Evolutionary conservation across 2,797 vertebrate genomes (phyloP).

Genomic region (Ciconia nigra): DNA sequence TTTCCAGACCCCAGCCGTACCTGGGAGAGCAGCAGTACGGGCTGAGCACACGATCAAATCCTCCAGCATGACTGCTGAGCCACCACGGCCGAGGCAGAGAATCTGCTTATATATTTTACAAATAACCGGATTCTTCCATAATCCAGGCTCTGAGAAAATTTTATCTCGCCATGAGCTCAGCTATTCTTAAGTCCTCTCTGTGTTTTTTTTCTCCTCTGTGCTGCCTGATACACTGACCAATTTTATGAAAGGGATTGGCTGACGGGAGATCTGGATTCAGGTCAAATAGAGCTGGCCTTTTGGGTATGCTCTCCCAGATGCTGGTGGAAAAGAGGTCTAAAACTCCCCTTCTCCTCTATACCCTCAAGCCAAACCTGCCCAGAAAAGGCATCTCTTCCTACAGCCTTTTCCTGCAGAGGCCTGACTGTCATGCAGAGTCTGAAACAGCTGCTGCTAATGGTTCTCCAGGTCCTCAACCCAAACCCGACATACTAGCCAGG

Average conservation of each 20-base stretch:
- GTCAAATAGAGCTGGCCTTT: not conserved
- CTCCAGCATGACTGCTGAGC: not conserved
- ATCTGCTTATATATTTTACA: constrained; percentile 54
- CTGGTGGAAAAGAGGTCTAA: not conserved
- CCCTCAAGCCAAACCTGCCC: not conserved
- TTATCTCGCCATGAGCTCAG: constrained; percentile 43
- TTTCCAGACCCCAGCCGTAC: not conserved
- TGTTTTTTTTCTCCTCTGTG: not conserved
- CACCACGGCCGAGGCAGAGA: not conserved
- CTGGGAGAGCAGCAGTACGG: not conserved
- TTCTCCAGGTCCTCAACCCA: not conserved
- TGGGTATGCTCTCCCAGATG: not conserved
- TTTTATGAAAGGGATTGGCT: not conserved
- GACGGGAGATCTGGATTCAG: not conserved
- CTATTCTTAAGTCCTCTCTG: constrained; percentile 25
- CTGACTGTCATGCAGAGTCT: not conserved
- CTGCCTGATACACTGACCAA: constrained; percentile 35
- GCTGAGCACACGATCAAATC: not conserved
- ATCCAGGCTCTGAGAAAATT: constrained; percentile 42
- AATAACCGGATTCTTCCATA: constrained; percentile 45
- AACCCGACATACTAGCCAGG: accelerated
- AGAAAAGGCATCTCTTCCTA: not conserved
- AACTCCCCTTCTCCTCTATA: not conserved
- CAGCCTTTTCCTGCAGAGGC: not conserved
- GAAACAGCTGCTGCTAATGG: not conserved